Conservation (phyloP, 2,113 vertebrate genomes). For the Chascanopsetta lugubris region DNA sequence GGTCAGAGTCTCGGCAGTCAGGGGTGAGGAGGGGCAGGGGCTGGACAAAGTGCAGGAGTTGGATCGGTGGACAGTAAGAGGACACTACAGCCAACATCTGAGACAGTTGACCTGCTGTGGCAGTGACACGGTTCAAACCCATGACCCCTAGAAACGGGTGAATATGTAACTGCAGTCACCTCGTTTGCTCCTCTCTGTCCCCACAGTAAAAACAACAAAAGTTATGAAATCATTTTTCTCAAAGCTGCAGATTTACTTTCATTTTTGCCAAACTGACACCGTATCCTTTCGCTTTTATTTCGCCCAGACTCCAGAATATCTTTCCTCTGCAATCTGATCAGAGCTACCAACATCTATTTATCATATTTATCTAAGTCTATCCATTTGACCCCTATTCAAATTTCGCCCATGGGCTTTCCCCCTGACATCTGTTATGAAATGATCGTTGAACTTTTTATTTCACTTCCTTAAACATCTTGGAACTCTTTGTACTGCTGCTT, state of each 20-base stretch:
- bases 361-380: not conserved
- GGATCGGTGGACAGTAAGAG: too few species aligned
- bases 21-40: too few species aligned
- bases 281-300: constrained; percentile 13
- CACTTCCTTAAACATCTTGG: not conserved
- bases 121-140: too few species aligned
- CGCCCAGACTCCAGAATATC: not conserved
- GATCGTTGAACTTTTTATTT: not conserved
- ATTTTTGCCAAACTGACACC: constrained; percentile 29
- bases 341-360: not conserved
- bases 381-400: not conserved
- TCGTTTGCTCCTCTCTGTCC: not conserved
- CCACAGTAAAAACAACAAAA: constrained; percentile 7
- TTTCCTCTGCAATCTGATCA: not conserved
- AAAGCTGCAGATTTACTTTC: constrained; percentile 20
- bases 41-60: too few species aligned
- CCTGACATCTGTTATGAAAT: not conserved
- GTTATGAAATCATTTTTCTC: constrained; percentile 38
- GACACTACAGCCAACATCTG: too few species aligned
- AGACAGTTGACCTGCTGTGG: too few species aligned
- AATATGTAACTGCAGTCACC: not conserved
- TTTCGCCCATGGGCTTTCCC: not conserved
- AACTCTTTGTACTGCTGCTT: not conserved
- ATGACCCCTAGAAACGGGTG: too few species aligned
- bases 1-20: too few species aligned